Base-by-base conservation (phyloP, 2,888 invertebrate species). In the Patella pellucida region DNA sequence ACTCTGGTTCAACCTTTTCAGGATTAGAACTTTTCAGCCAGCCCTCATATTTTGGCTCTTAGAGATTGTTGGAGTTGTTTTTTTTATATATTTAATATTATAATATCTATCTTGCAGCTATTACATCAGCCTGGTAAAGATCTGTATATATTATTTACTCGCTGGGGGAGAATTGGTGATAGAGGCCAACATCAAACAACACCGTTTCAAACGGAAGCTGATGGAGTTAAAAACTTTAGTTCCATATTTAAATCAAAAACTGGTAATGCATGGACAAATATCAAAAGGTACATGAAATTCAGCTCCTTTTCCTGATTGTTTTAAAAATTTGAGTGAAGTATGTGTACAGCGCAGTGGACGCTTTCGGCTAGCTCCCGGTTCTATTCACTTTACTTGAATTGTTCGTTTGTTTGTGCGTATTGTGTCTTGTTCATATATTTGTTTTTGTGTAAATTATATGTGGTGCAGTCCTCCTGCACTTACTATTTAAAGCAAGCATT, bases 131-230 rank as follows among this genome's bases (percentile, higher is more conserved):
- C 80, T 19, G 81, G 79, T 27, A 84, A 91, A 81, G 89, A 92
- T 73, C 80, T 92, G 73, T 91, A 87, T 79, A 82, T 92, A 56
- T 80, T 92, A 72, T 92, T 92, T 85, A 92, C 92, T 11, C 88
- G 92, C 27, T 92, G 92, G 92, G 92, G 92, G 9, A 83, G 92
- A 70, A 91, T 92, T 41, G 92, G 92, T 15, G 88, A 89, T 70
- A 78, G 76, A 2, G 92, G 92, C 3, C 90, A 91, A 78, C 90
- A 84, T 79, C 92, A 92, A 84, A 89, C 90, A 76, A 92, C 92
- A 0, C 92, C 92, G 0, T 92, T 89, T 80, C 79, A 83, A 3
- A 83, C 82, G 2, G 75, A 85, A n/a, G 90, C 87, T 4, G 91
- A 91, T 31, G 92, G 88, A 0, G 84, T 88, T 16, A 91, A 92